Evolutionary conservation across 64 coral and sea anemone genomes (phyloP).

Genomic region (Montipora cactus): DNA sequence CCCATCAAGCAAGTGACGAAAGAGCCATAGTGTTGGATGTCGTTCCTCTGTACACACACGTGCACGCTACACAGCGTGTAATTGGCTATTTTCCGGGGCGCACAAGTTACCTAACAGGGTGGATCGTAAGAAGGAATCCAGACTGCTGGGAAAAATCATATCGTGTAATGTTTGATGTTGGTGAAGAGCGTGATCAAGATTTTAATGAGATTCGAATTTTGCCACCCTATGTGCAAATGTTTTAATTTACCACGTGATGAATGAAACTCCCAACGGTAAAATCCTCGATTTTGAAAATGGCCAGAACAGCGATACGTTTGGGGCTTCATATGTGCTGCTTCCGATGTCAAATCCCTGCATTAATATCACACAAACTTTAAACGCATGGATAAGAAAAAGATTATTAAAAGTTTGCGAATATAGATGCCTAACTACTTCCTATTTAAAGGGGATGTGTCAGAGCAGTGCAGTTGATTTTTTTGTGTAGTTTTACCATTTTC

Average conservation of each 20-base stretch:
- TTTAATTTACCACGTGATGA: background rate
- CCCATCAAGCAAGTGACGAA: background rate
- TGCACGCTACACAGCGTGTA: slow-evolving; percentile 39
- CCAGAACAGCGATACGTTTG: no score
- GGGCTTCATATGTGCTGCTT: no score
- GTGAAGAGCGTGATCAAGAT: background rate
- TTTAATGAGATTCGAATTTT: slow-evolving; percentile 24
- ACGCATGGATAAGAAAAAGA: no score
- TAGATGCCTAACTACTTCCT: no score
- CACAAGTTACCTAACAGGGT: background rate
- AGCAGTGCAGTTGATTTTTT: no score
- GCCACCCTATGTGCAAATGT: background rate
- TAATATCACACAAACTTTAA: no score
- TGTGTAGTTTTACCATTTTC: no score
- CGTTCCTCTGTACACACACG: slow-evolving; percentile 5
- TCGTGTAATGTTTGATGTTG: background rate
- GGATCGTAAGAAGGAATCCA: background rate
- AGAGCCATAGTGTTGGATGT: slow-evolving; percentile 34
- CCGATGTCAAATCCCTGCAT: no score
- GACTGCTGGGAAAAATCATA: background rate
- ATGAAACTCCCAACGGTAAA: no score
- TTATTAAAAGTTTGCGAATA: no score
- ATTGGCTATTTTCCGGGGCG: slow-evolving; percentile 28
- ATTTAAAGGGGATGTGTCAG: no score
- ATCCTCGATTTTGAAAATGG: no score